Base-by-base conservation (phyloP, 2,113 vertebrate species). In the Pipra filicauda region DNA sequence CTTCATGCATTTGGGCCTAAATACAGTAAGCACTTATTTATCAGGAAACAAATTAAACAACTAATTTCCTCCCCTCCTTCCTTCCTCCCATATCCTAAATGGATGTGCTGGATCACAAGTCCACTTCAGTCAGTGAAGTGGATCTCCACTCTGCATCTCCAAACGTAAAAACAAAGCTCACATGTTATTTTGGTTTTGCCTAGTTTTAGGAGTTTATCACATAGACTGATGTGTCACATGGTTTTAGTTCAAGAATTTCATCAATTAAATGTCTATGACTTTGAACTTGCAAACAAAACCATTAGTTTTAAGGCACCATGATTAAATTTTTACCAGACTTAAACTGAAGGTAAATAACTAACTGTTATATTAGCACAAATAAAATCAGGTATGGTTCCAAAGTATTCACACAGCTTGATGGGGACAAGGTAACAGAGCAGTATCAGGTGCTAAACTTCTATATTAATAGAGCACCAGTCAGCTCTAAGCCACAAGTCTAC, bases 321-420 rank as follows among this genome's bases (percentile, higher is more conserved):
- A 82, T 52, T 8, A 87, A 82, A 55, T 77, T 35, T 48, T 93
- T 15, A 71, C 54, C 8, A 78, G 23, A 72, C 14, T 43, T 78
- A 48, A 91, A 26, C 4, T 27, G 37, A 65, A 77, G 23, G 26
- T 19, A 77, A 88, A 78, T 24, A 65, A 71, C 6, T 27, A 35
- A 49, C 19, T 52, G 5, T 48, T 71, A 9, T 1, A 59, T 8
- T 61, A 73, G 22, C 51, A 80, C 5, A 71, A 43, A 61, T 28
- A 78, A 4, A 37, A 31, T 41, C 13, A 65, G 3, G 9, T 18
- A 43, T 3, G 11, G 6, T 44, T 91, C 57, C 65, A 31, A 62
- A 31, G 12, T 39, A 51, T 1, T 15, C 3, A 3, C 1, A 1
- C 3, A 7, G 11, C 61, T 14, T 0, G 0, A 20, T 6, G 10